A percentile compares a stretch with the other conserved stretches of the same genome.
These are phyloP conservation scores for Lasioglossum zephyrum DNA, from an alignment of 2,888 invertebrate species.

Conservation along the genomic window DNA sequence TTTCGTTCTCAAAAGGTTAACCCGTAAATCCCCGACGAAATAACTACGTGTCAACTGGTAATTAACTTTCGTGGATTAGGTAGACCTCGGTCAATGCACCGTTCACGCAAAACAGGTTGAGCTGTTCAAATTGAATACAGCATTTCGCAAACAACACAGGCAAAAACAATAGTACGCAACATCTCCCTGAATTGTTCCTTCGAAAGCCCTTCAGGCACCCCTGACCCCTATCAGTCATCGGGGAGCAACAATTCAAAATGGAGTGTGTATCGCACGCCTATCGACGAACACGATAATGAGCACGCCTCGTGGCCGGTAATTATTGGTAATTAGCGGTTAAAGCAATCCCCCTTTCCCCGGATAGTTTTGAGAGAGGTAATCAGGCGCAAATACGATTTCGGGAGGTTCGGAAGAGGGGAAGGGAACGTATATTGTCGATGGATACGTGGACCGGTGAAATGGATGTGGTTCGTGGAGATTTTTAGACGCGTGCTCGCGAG, in stretches of 20 bases:
- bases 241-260: constrained; percentile 29
- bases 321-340: constrained; percentile 51
- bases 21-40: background rate
- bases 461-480: constrained; percentile 18
- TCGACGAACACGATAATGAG: constrained; percentile 42
- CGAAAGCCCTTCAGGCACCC: background rate
- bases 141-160: background rate
- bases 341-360: constrained; percentile 16
- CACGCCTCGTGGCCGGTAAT: constrained; percentile 40
- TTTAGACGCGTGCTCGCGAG: background rate
- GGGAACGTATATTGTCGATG: background rate
- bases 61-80: background rate
- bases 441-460: constrained; percentile 13
- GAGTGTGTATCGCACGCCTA: constrained; percentile 2
- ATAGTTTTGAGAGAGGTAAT: constrained; percentile 41
- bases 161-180: background rate
- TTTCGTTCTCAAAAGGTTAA: background rate
- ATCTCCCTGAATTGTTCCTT: constrained; percentile 27
- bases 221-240: background rate
- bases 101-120: background rate
- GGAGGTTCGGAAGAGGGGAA: background rate
- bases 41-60: background rate
- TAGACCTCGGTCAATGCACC: background rate
- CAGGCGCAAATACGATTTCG: constrained; percentile 30
- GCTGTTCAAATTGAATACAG: background rate